phyloP scores from a whole-genome alignment of 2,113 vertebrate genomes.

The Pterocles gutturalis region DNA sequence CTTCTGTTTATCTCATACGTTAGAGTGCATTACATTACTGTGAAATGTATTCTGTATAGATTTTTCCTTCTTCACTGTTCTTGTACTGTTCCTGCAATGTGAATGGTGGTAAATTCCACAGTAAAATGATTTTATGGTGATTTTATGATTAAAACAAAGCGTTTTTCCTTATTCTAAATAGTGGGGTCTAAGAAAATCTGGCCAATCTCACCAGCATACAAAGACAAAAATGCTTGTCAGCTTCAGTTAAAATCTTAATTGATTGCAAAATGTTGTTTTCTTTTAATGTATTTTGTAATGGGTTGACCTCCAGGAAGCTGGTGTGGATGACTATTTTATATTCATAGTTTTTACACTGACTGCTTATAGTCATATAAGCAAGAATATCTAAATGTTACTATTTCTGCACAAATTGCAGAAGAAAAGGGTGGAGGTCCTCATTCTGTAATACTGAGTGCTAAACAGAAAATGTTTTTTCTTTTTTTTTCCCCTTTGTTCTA shows the following conservation, averaged over 20 bases:
- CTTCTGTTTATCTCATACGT: background rate
- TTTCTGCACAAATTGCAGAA: background rate
- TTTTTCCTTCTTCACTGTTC: background rate
- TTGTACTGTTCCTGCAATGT: background rate
- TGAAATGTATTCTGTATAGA: background rate
- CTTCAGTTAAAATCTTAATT: background rate
- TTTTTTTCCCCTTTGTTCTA: background rate
- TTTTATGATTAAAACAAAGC: background rate
- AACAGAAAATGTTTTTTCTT: background rate
- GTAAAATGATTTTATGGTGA: background rate
- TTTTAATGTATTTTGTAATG: background rate
- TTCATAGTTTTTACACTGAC: background rate
- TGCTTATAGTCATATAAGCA: background rate
- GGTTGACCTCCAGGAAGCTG: background rate
- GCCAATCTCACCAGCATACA: background rate
- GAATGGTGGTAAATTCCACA: background rate
- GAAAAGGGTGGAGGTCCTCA: background rate
- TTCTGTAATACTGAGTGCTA: background rate
- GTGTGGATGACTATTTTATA: background rate
- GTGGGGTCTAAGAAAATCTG: background rate
- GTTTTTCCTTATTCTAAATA: background rate
- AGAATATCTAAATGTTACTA: background rate
- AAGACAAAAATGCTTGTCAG: background rate
- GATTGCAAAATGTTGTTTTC: background rate
- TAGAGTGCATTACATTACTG: background rate